Percentiles rank a stretch among this genome's conserved stretches.
phyloP scores from a whole-genome alignment of 2,888 invertebrate species.

The Drosophila prolongata region DNA sequence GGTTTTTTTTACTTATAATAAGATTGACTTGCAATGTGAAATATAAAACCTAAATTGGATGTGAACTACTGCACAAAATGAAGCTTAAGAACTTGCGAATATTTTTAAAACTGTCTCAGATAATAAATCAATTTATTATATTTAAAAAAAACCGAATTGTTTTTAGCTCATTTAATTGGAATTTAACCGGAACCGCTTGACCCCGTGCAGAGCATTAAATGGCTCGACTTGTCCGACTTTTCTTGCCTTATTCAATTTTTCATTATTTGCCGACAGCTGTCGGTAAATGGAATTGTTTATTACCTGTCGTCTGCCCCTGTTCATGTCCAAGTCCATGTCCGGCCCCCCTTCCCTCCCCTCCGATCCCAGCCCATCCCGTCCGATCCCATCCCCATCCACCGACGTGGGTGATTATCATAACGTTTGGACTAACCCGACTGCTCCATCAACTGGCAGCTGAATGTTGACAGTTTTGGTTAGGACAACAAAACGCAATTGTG shows the following conservation, averaged over 20 bases:
- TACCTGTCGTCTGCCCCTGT: constrained; percentile 63
- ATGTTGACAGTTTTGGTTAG: constrained; percentile 66
- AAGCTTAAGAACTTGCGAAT: too few relatives aligned
- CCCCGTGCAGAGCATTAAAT: constrained; percentile 5
- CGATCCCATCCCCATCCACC: constrained; percentile 2
- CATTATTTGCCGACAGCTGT: constrained; percentile 81
- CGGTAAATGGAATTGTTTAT: constrained; percentile 80
- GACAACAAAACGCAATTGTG: constrained; percentile 70
- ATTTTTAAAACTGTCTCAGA: too few relatives aligned
- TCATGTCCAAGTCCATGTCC: constrained; percentile 19
- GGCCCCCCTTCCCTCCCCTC: constrained; percentile 6
- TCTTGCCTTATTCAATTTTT: constrained; percentile 74
- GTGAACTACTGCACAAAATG: too few relatives aligned
- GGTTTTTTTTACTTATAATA: too few relatives aligned
- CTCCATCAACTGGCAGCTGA: constrained; percentile 54
- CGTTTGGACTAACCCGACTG: constrained; percentile 50
- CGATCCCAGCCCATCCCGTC: not conserved
- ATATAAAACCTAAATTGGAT: too few relatives aligned
- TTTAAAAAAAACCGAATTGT: too few relatives aligned
- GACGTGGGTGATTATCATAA: constrained; percentile 75
- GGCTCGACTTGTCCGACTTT: not conserved
- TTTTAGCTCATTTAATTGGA: too few relatives aligned
- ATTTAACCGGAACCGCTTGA: not conserved
- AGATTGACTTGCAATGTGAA: too few relatives aligned
- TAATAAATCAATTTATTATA: too few relatives aligned